Conservation (phyloP, 2,113 vertebrate genomes). For the Phaethornis superciliosus region DNA sequence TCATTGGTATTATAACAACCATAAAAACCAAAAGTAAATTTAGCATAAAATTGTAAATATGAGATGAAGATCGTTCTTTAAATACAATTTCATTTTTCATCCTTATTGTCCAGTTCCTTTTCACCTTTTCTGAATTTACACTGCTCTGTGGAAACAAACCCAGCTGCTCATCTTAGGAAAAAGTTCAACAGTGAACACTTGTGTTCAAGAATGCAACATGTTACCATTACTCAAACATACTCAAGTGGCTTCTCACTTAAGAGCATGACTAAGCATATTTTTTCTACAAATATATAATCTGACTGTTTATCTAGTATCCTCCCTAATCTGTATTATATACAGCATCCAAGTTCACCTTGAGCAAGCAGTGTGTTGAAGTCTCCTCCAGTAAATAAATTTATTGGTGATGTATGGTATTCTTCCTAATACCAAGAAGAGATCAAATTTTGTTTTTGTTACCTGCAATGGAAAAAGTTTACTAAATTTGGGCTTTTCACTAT, state of each 20-base stretch:
- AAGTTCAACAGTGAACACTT: neutral
- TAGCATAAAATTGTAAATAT: neutral
- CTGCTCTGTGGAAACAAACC: neutral
- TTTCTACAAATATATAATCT: neutral
- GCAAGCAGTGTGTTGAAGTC: neutral
- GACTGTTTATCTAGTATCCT: neutral
- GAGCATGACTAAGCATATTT: neutral
- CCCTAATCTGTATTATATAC: neutral
- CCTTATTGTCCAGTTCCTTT: neutral
- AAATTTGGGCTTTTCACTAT: neutral
- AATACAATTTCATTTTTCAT: neutral
- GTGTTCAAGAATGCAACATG: neutral
- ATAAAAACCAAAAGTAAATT: neutral
- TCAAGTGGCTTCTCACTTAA: neutral
- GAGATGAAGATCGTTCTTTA: accelerated
- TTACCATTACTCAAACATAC: neutral
- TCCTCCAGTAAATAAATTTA: accelerated
- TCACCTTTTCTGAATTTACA: neutral
- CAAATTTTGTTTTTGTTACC: constrained; percentile 49
- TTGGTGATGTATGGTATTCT: accelerated
- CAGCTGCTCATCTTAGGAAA: no score
- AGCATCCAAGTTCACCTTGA: neutral
- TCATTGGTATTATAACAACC: neutral
- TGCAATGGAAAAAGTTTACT: neutral
- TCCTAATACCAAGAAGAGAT: neutral